Base-by-base conservation (phyloP, 2,888 invertebrate genomes). In the Apamea epomidion region DNA sequence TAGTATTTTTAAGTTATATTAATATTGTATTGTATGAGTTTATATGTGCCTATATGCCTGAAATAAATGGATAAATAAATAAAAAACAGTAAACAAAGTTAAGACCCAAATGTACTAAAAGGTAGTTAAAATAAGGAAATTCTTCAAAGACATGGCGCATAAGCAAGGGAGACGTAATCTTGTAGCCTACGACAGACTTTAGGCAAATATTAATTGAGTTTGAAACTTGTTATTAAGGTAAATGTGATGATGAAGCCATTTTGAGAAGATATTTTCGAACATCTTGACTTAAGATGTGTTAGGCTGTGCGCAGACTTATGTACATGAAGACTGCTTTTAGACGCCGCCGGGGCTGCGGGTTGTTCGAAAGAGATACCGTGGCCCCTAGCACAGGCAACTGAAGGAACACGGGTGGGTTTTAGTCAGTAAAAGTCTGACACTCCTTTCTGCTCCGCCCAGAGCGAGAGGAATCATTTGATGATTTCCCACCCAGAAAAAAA, bases 141-240 rank as follows among this genome's bases (percentile, higher is more conserved):
- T 83, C 77, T 74, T 88, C 89, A 83, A 88, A 88, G 85, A 54
- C 64, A 54, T 51, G 25, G n/a, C 67, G 80, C 78, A 81, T 86
- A 80, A 81, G 51, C 54, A 16, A 18, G 25, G 21, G 21, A 37
- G 58, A 29, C 73, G 75, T 54, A 60, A 81, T 86, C 81, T 76
- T 72, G 65, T 70, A 32, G 64, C 32, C 45, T 42, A 29, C 37
- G 69, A 76, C 51, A 78, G 71, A 80, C 79, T 88, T 80, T 65
- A 42, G 58, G 67, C 67, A 82, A 86, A 88, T 88, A 81, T 88
- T 88, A 88, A 88, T 88, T 90, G 90, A 88, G 90, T 88, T 88
- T 86, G 68, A 58, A 88, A 88, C 82, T 88, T 82, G 74, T 89
- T 84, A 81, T 78, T 73, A 64, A 77, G 68, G 80, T 86, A 75